Evolutionary conservation across 1,140 invertebrate species (phyloP).

Genomic region (Xylocopa sonorina): DNA sequence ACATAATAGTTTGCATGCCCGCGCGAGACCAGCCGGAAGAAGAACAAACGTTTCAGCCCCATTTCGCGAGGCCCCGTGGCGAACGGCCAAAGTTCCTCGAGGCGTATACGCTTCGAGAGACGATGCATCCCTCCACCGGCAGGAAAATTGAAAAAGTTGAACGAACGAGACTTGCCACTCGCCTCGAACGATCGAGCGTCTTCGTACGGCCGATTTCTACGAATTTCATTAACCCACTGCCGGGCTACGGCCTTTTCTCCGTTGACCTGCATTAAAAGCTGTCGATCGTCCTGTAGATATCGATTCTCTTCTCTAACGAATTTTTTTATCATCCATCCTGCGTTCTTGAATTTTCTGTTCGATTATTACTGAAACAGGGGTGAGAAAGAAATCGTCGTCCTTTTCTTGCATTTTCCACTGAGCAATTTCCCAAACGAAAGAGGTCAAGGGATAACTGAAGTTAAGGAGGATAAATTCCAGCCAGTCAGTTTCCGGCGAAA

Average conservation of each 20-base stretch:
- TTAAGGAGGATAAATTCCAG: background rate
- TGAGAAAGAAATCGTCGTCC: too few species aligned
- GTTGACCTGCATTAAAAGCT: background rate
- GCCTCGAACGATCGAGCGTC: too few species aligned
- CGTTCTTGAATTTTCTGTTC: too few species aligned
- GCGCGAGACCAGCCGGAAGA: background rate
- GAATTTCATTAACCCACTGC: conserved; percentile 32
- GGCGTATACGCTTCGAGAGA: conserved; percentile 11
- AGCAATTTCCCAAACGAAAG: background rate
- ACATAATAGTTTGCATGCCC: conserved; percentile 15
- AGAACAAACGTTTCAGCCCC: conserved; percentile 4
- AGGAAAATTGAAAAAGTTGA: conserved; percentile 53
- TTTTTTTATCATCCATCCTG: too few species aligned
- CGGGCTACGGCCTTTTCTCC: too few species aligned
- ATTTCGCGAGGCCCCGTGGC: background rate
- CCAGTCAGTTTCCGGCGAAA: background rate
- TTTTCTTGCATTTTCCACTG: background rate
- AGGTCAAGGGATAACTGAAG: background rate
- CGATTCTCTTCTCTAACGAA: background rate
- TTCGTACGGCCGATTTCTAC: background rate
- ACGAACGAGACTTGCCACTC: conserved; percentile 35
- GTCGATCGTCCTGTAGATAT: background rate
- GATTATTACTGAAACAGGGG: too few species aligned
- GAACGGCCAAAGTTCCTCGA: conserved; percentile 31
- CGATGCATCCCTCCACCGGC: conserved; percentile 37